Base-by-base conservation (phyloP, 2,113 vertebrate genomes). In the Cyprinus carpio region DNA sequence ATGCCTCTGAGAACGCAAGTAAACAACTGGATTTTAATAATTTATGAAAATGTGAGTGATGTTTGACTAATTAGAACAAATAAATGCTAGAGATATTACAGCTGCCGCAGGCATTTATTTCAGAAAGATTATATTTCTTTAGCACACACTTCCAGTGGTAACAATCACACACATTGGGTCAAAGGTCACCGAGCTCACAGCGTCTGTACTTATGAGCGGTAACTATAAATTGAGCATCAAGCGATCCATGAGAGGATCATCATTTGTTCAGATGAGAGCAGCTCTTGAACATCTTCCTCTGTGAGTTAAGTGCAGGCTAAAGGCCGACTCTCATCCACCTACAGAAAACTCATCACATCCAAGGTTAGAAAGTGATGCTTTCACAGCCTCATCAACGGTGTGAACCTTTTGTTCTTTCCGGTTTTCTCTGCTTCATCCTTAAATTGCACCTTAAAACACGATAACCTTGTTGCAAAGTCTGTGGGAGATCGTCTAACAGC, bases 301-400 rank as follows among this genome's bases (percentile, higher is more conserved):
- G 25, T 56, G 46, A 72, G 67, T 69, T 62, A 43, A 65, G 20
- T 77, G 43, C 46, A 31, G 80, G 84, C 27, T 81, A 20, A 58
- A 51, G 43, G 37, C 54, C 64, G 76, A 80, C 72, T 62, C 76
- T 62, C 27, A 40, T 85, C 65, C 75, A 64, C 84, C 79, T 82
- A 46, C 75, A 76, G 65, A 86, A 89, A 74, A 83, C 64, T 71
- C 80, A 54, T 49, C 46, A 29, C 74, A n/a, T 86, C 81, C 34
- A 25, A 37, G 81, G 75, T 51, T 72, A 60, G 37, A 69, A 78
- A 84, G 64, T 85, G 87, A 84, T 85, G 69, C 87, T 77, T 85
- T 60, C 72, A 34, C 75, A 56, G 67, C 25, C 65, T 69, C 67
- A 71, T 65, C 54, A 83, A 75, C 2, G 23, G 4, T 3, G 37